Evolutionary conservation across 2,797 vertebrate genomes (phyloP).

Genomic region (Squalus acanthias): DNA sequence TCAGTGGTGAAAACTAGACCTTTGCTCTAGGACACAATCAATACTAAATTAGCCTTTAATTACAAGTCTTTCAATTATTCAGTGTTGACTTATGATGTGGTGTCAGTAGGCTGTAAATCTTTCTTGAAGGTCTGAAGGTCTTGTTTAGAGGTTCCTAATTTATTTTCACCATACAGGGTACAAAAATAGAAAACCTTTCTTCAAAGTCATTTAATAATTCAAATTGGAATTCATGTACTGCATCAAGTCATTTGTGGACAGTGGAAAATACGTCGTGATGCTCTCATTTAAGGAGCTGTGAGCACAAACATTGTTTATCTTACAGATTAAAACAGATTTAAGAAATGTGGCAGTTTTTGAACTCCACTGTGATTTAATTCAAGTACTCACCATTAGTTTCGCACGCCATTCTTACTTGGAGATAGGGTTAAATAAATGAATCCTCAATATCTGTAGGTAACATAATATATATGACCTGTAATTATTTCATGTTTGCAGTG

Average conservation of each 20-base stretch:
- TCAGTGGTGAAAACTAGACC: conserved; percentile 35
- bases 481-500: background rate
- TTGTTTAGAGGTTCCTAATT: conserved; percentile 34
- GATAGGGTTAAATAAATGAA: background rate
- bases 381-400: background rate
- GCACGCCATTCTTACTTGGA: background rate
- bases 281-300: background rate
- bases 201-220: conserved; percentile 16
- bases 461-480: background rate
- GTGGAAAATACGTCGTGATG: background rate
- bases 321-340: background rate
- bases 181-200: conserved; percentile 29
- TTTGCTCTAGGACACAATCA: conserved; percentile 58
- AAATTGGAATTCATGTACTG: conserved; percentile 3
- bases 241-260: background rate
- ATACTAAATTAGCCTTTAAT: conserved; percentile 64
- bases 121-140: conserved; percentile 36
- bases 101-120: conserved; percentile 52
- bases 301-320: background rate
- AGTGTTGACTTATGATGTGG: conserved; percentile 56
- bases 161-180: conserved; percentile 15
- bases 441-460: background rate
- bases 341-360: background rate
- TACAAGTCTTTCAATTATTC: conserved; percentile 68
- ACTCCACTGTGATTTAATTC: background rate